Base-by-base conservation (phyloP, 1,140 invertebrate genomes). In the Papilio machaon region DNA sequence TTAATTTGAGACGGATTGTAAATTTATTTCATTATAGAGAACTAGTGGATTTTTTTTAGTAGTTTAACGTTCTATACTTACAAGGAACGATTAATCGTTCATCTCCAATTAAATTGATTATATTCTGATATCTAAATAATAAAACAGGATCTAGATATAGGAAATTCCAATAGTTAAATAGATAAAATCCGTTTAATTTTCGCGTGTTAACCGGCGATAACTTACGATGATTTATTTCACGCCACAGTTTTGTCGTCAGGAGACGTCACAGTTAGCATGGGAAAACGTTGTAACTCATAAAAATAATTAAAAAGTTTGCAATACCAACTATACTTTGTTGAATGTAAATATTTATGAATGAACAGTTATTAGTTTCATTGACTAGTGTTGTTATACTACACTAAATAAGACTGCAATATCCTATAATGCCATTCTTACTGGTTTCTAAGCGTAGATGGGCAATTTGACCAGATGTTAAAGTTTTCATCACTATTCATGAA, bases 231-330 rank as follows among this genome's bases (percentile, higher is more conserved):
- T 85, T 86, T 85, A 43, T 49, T 79, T 75, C 67, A 80, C 81
- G 74, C 78, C 81, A 82, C 80, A 80, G 83, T 77, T 81, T 67
- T 84, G 78, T 83, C 83, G 84, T 84, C 82, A 84, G 76, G 80
- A 81, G 75, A 60, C 87, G 86, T 89, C 89, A 87, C 52, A 81
- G 70, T 82, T 83, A 79, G 49, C 80, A 79, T 78, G 76, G 79
- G 64, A 35, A 38, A 70, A 70, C 23, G 19, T 60, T 19, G 30
- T 70, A 35, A 70, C 4, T 17, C 30, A 70, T 30, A 70, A 70
- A 70, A 15, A 35, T 5, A 70, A 60, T 60, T 60, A 60, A 38
- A 70, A 70, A 70, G 13, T 70, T 15, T 19, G 13, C 23, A 19
- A 38, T 38, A 30, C 13, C 13, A 35, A 11, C 13, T 15, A 70